phyloP scores from a whole-genome alignment of 1,140 invertebrate species.

The Palaemon carinicauda region DNA sequence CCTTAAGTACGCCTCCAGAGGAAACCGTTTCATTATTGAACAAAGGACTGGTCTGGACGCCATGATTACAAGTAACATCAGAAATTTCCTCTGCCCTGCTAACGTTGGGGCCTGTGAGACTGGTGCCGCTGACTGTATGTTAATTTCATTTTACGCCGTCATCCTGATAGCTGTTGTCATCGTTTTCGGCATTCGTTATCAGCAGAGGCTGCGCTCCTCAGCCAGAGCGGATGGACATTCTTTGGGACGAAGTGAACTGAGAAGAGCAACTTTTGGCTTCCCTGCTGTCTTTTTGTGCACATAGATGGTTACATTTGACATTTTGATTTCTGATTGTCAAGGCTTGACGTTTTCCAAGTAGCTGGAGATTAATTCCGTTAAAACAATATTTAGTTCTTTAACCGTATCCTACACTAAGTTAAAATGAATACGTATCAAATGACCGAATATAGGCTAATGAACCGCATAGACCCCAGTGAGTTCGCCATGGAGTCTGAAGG shows the following conservation, averaged over 20 bases:
- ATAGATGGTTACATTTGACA: too few species aligned
- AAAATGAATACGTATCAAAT: too few species aligned
- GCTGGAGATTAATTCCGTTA: too few species aligned
- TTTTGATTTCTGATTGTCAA: too few species aligned
- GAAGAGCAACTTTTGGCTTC: background rate
- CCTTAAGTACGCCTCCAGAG: background rate
- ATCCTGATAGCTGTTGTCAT: conserved; percentile 29
- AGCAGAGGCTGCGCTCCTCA: conserved; percentile 13
- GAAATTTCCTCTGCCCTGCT: conserved; percentile 28
- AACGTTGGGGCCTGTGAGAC: conserved; percentile 39
- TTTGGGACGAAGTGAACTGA: conserved; percentile 31
- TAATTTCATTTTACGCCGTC: conserved; percentile 47
- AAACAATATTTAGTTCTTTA: too few species aligned
- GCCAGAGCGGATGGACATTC: conserved; percentile 3
- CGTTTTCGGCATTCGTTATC: conserved; percentile 28
- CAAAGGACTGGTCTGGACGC: background rate
- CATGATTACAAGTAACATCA: background rate
- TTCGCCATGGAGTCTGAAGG: too few species aligned
- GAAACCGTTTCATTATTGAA: too few species aligned
- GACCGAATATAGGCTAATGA: too few species aligned
- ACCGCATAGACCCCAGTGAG: background rate
- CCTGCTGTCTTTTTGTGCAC: background rate
- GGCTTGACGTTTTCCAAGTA: too few species aligned
- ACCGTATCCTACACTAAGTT: too few species aligned
- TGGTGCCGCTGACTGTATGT: conserved; percentile 44